Evolutionary conservation across 2,113 vertebrate genomes (phyloP).

Genomic region (Zonotrichia leucophrys): DNA sequence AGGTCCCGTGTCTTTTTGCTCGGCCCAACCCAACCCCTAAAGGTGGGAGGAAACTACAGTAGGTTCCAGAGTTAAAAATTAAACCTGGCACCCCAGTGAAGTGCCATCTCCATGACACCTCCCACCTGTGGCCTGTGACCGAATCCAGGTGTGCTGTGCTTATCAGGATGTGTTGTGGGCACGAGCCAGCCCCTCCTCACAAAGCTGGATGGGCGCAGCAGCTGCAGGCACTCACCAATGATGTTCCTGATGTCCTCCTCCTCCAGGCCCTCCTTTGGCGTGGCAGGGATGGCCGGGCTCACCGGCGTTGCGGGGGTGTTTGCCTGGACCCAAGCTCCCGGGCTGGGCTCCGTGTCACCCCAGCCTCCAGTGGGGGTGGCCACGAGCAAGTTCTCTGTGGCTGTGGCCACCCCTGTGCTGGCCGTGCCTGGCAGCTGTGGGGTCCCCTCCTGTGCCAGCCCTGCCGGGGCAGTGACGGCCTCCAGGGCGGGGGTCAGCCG

Average conservation of each 20-base stretch:
- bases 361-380: neutral
- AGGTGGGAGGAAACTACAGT: neutral
- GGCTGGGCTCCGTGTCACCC: neutral
- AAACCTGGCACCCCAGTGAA: neutral
- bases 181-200: fast-evolving
- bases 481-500: neutral
- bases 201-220: neutral
- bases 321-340: neutral
- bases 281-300: neutral
- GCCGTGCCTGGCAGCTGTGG: neutral
- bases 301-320: fast-evolving
- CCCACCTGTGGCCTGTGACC: neutral
- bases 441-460: neutral
- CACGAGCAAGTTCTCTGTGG: neutral
- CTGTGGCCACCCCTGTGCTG: neutral
- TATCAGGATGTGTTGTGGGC: neutral
- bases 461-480: fast-evolving
- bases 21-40: neutral
- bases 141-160: neutral
- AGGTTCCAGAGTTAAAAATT: neutral
- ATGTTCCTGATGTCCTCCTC: constrained; percentile 75
- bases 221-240: constrained; percentile 72
- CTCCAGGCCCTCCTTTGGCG: constrained; percentile 59
- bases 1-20: neutral
- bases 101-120: neutral